A percentile compares a stretch with the other conserved stretches of the same genome.
phyloP scores from a whole-genome alignment of 2,113 vertebrate genomes.

The Python bivittatus region DNA sequence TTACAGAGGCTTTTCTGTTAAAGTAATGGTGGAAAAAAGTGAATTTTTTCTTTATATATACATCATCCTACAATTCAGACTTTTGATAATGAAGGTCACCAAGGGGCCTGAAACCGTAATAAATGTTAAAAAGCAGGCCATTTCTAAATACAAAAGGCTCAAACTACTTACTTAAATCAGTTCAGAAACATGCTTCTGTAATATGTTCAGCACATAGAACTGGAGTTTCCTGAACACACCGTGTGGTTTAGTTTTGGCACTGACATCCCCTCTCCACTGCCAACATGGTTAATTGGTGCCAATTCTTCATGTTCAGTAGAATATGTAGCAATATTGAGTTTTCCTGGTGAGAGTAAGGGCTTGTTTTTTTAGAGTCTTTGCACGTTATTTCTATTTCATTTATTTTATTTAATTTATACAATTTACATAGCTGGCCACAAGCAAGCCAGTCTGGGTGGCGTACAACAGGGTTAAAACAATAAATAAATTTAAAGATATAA shows the following conservation, averaged over 20 bases:
- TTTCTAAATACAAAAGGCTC: not conserved
- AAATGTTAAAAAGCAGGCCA: not conserved
- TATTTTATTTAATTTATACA: too few relatives aligned
- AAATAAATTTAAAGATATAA: too few relatives aligned
- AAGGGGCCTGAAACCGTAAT: not conserved
- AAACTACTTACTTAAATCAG: not conserved
- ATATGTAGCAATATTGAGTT: slow-evolving; percentile 19
- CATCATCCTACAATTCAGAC: not conserved
- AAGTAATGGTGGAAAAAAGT: not conserved
- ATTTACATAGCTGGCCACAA: too few relatives aligned
- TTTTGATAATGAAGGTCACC: not conserved
- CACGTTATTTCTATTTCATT: slow-evolving; percentile 41
- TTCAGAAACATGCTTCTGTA: not conserved
- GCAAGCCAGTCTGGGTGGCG: too few relatives aligned
- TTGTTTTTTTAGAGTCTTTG: slow-evolving; percentile 56
- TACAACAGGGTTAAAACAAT: too few relatives aligned
- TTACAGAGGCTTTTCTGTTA: not conserved
- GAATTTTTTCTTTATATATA: not conserved
- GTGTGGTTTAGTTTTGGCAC: not conserved
- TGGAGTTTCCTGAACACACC: not conserved
- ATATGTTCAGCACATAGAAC: not conserved
- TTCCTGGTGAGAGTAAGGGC: slow-evolving; percentile 29
- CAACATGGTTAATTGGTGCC: not conserved
- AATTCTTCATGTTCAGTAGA: slow-evolving; percentile 44
- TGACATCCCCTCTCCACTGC: not conserved